Evolutionary conservation across 2,113 vertebrate genomes (phyloP).

Genomic region (Coryphaenoides rupestris): DNA sequence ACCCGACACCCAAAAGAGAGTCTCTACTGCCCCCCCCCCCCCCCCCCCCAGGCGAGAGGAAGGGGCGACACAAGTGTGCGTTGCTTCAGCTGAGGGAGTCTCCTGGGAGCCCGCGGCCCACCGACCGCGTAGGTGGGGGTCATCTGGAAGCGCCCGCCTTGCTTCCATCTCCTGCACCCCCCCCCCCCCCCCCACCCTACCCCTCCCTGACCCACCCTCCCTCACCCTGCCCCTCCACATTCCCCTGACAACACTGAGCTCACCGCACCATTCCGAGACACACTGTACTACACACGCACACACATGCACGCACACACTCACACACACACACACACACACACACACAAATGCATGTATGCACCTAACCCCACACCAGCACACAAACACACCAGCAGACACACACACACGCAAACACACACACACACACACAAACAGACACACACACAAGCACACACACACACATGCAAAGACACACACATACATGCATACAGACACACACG

Average conservation of each 20-base stretch:
- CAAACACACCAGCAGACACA: too few species aligned
- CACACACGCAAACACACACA: too few species aligned
- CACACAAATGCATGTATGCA: too few species aligned
- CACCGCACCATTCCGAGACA: constrained; percentile 14
- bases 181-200: constrained; percentile 1
- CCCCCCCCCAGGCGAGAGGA: constrained; percentile 38
- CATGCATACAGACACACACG: background rate
- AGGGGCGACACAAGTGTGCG: constrained; percentile 51
- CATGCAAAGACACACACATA: too few species aligned
- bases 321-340: too few species aligned
- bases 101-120: constrained; percentile 46
- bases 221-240: constrained; percentile 18
- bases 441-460: too few species aligned
- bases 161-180: background rate
- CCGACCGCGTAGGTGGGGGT: constrained; percentile 44
- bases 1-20: constrained; percentile 55
- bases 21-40: constrained; percentile 1
- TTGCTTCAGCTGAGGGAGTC: constrained; percentile 60
- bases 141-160: constrained; percentile 32
- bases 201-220: background rate
- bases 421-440: background rate
- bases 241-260: constrained; percentile 49
- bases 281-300: constrained; percentile 21
- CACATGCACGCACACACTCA: too few species aligned
- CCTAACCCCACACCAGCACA: too few species aligned